Evolutionary conservation across 2,888 invertebrate species (phyloP).

Genomic region (Alentia gelatinosa): DNA sequence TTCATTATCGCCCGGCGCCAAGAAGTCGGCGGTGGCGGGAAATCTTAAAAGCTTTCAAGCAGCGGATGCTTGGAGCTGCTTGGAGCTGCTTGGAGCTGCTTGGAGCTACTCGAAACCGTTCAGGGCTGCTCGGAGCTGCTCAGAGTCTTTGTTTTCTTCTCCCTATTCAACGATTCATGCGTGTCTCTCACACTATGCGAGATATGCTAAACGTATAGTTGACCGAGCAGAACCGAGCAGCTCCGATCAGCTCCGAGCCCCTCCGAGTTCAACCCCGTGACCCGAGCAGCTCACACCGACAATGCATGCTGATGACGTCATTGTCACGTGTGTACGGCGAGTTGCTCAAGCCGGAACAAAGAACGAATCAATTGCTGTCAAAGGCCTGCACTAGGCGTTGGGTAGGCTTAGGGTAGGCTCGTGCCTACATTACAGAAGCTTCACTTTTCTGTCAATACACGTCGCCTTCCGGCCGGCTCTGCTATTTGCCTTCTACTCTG

Average conservation of each 20-base stretch:
- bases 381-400: no score
- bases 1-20: not conserved
- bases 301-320: constrained; percentile 43
- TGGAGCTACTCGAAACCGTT: no score
- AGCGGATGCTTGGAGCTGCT: no score
- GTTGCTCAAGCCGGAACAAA: not conserved
- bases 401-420: not conserved
- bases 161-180: not conserved
- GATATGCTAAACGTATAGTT: not conserved
- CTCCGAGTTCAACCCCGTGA: not conserved
- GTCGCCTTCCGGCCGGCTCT: not conserved
- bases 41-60: not conserved
- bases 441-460: constrained; percentile 24
- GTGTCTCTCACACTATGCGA: not conserved
- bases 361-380: constrained; percentile 42
- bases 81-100: no score
- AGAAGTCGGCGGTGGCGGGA: not conserved
- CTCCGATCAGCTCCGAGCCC: no score
- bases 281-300: not conserved
- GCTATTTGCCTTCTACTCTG: constrained; percentile 17
- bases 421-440: constrained; percentile 25
- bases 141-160: not conserved
- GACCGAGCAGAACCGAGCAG: not conserved
- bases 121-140: no score
- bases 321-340: constrained; percentile 26